Base-by-base conservation (phyloP, 2,888 invertebrate genomes). In the Ormyrus rosae region DNA sequence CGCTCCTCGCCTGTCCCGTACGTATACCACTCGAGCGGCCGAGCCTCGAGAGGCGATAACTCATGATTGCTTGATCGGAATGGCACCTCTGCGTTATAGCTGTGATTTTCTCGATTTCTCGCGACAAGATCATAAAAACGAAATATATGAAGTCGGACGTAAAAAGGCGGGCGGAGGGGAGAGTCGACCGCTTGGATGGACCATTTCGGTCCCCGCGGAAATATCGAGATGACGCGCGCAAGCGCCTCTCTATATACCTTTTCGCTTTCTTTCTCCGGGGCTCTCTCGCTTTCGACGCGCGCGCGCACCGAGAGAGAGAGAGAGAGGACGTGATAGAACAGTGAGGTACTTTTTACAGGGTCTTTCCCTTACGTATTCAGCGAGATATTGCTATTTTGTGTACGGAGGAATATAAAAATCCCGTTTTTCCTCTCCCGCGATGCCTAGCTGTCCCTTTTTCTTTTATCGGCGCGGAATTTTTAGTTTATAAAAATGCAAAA, bases 1-100 rank as follows among this genome's bases (percentile, higher is more conserved):
- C 58, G 3, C 13, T 4, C 13, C 10, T 46, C 68, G 3, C 48
- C 69, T 45, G 10, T 55, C 68, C 45, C 19, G 13, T 13, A 13
- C 11, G 6, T 19, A 9, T 51, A 10, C 2, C 53, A 11, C 11
- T 34, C 53, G 11, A 8, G 10, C 34, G 34, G 8, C 19, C 56
- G 69, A 67, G n/a, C 45, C 68, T 55, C 68, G 48, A 51, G 60
- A 19, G 58, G 51, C 76, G 51, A 76, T 76, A 76, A 76, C 76
- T 76, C 68, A 76, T 45, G 76, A 76, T 76, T 61, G 76, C 34
- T 34, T 63, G 75, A 75, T 75, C 75, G 58, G 46, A 64, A 73
- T 53, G 64, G 73, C 73, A 65, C 73, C 19, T n/a, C 34, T 63
- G 60, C 50, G 70, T 74, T 74, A 74, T 74, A 65, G 56, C 19